Evolutionary conservation across 2,113 vertebrate genomes (phyloP), one percentile per base, ranked within the genome.

Genomic region (Promerops cafer): DNA sequence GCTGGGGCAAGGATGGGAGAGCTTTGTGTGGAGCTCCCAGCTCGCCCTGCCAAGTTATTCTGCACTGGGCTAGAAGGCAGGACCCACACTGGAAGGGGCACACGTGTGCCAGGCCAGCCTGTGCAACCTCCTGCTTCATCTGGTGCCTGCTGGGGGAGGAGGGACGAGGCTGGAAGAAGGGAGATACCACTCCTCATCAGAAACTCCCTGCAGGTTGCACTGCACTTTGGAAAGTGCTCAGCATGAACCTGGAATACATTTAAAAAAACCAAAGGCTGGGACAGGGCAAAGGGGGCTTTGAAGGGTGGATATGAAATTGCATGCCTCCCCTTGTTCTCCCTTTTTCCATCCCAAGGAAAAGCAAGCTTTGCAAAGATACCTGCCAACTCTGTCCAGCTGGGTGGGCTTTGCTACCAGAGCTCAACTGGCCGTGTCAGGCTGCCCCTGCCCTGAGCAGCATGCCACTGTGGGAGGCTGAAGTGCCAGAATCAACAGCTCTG

Each of bases 401-500:
- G 42, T 50, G 66, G 45, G 42, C 42, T 85, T 49, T 82, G 54
- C 18, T 45, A 10, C 44, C 13, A 30, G 21, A 35, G 45, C 82
- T 87, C 60, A 16, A 5, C 22, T n/a, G n/a, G 15, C 27, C 31
- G 1, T 3, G 6, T n/a, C 83, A 68, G 76, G 4, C 39, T 33
- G 16, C 10, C 33, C 33, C 15, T 74, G 35, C 26, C 44, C 40
- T 19, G 60, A 12, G 15, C 69, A 70, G 33, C 64, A 65, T 16
- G 40, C 44, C 52, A 2, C 30, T 30, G 33, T 1, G 4, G 75
- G 61, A 57, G 69, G 15, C 40, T 75, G 70, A 63, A 79, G 85
- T 0, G 1, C 33, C 47, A 20, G 3, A 68, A 47, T 2, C 35
- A 56, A 24, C 31, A 74, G 15, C 7, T 3, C 31, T 23, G 33